Base-by-base conservation (phyloP, 1,140 invertebrate genomes). In the Caenorhabditis brenneri region DNA sequence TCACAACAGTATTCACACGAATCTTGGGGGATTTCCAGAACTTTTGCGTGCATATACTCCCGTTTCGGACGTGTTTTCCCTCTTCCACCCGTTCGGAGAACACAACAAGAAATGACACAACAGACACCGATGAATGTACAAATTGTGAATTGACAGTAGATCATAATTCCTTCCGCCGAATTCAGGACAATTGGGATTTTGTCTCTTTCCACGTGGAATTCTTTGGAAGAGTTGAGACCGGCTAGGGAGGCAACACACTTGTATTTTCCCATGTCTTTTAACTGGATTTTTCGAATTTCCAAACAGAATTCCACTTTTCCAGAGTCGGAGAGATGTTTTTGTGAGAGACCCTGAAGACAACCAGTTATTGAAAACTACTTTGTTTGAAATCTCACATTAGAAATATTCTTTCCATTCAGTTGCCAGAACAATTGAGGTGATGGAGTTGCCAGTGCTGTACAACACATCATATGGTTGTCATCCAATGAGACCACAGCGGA, bases 71-170 rank as follows among this genome's bases (percentile, higher is more conserved):
- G 36, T 22, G 65, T 74, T 74, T 74, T 74, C 24, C 65, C 65
- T 2, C 36, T 12, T 9, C 65, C 65, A 74, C 65, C 65, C 6
- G 36, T 46, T 42, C 81, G 55, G 2, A 82, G 22, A 74, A 58
- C 55, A 46, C 81, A 82, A 33, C 81, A 82, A 27, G 58, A 69
- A n/a, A 82, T 60, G 33, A 58, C 10, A 82, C 81, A 82, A 42
- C 55, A 60, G 81, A 36, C 58, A 5, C 55, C 55, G 42, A 82
- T 39, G 42, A 82, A 82, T 58, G 42, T 46, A 27, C 81, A 82
- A 16, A 82, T 69, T 10, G 81, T 46, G 42, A 82, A 69, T 82
- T 82, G 55, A 27, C 55, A 46, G 81, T 82, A 82, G 58, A 82
- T 65, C n/a, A 82, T 27, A 31, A 82, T 65, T 22, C 60, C 48